phyloP scores from a whole-genome alignment of 2,113 vertebrate genomes.

The Gnathonemus echidnorhynchus region DNA sequence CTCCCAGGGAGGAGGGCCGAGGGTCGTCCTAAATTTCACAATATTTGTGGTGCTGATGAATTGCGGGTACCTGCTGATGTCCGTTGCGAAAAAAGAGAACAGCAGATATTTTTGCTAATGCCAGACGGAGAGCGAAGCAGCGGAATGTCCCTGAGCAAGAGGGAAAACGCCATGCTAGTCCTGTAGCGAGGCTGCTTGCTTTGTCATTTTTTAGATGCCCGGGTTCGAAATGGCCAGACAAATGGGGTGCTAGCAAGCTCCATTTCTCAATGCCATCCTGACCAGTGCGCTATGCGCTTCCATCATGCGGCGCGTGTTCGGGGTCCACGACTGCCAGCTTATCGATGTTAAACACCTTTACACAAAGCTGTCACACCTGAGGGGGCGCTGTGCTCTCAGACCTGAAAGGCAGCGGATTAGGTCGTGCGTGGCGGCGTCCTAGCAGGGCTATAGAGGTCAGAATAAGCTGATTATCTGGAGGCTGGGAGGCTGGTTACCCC shows the following conservation, averaged over 20 bases:
- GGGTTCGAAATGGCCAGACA: neutral
- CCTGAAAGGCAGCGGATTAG: slow-evolving; percentile 49
- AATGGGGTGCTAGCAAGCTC: neutral
- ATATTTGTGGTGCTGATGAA: neutral
- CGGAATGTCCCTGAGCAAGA: neutral
- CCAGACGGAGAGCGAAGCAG: neutral
- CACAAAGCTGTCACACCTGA: slow-evolving; percentile 44
- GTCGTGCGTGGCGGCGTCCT: slow-evolving; percentile 33
- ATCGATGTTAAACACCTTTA: slow-evolving; percentile 64
- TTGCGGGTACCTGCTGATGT: neutral
- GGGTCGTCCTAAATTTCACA: neutral
- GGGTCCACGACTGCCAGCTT: slow-evolving; percentile 45
- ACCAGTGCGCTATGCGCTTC: slow-evolving; percentile 42
- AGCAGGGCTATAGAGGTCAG: slow-evolving; percentile 57
- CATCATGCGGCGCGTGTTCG: slow-evolving; percentile 38
- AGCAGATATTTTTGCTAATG: neutral
- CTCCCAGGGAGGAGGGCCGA: neutral
- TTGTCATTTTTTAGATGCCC: neutral
- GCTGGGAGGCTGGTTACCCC: slow-evolving; percentile 29
- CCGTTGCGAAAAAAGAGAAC: neutral
- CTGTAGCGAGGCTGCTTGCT: neutral
- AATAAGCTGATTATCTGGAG: slow-evolving; percentile 51
- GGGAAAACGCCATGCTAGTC: neutral
- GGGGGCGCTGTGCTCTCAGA: slow-evolving; percentile 47
- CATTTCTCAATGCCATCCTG: slow-evolving; percentile 27